Base-by-base conservation (phyloP, 2,888 invertebrate species). In the Papilio gigon region DNA sequence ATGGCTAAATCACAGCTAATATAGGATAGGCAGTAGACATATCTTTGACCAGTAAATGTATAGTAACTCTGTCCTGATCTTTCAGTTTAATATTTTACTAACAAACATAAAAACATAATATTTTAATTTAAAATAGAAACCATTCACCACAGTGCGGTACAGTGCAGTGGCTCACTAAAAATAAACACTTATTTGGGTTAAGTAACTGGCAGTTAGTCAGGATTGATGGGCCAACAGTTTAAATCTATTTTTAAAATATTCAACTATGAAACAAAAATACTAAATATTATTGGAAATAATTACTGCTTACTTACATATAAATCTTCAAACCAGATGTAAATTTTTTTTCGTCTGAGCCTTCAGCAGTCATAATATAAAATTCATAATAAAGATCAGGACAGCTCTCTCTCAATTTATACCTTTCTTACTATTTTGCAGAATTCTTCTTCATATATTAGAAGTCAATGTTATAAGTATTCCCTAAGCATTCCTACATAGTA, bases 171-270 rank as follows among this genome's bases (percentile, higher is more conserved):
- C 50, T 20, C 14, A 40, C 47, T 60, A 59, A 50, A 68, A 40
- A 68, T 68, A 67, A 61, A 68, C 59, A 62, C 44, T 50, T 47
- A 68, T 68, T 65, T 68, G 60, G 64, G 65, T 68, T 68, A 68
- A 64, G 59, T 64, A 60, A 65, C 64, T 68, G 65, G 68, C 68
- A 68, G 68, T 53, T 42, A 20, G 65, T 60, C 64, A 60, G 37
- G 35, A 68, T 65, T 44, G 59, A 68, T 65, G 65, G 50, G 50
- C 67, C 27, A 59, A 35, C n/a, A 53, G 40, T 50, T 60, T 14
- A 14, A n/a, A 9, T 59, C 68, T 68, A 68, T 68, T 68, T 63
- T 65, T 68, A 20, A 73, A 71, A 74, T 71, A 58, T 58, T 66
- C 61, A 27, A 50, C 27, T 67, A 71, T 73, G 70, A 53, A 60